Evolutionary conservation across 2,113 vertebrate genomes (phyloP), one percentile per base, ranked within the genome.

Genomic region (Pelmatolapia mariae): DNA sequence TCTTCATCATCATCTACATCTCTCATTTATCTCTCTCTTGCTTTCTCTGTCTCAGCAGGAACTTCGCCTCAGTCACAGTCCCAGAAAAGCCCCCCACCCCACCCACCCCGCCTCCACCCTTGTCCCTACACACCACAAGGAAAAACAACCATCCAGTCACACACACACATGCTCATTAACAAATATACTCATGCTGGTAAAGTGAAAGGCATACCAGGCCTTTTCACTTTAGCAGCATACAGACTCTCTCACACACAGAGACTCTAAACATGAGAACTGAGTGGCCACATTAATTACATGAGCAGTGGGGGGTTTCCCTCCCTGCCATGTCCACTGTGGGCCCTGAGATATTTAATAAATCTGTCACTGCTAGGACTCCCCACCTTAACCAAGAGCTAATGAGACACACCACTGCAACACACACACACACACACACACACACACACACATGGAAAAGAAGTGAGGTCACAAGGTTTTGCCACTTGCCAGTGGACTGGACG

Each of bases 271-370:
- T 88, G 89, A 91, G 84, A 84, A 90, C 71, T 90, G 91, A 93
- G 92, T 87, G 85, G 87, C 90, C 93, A 94, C 91, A 93, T 95
- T 96, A 95, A 95, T 95, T 96, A 95, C 91, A 90, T 11, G 85
- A 94, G 92, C 94, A 76, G 92, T 93, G 89, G 95, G 93, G 93
- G 93, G 94, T 79, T 90, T 93, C 90, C 90, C 89, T 92, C 89
- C 93, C 93, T 89, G 93, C 93, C 86, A 90, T 90, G 89, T 92
- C 89, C 89, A 90, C 93, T 89, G 89, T 91, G 89, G 84, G 82
- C 86, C 80, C 79, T 81, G 90, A 86, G 91, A 94, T 94, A 95
- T 96, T 95, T 96, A 96, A 95, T 95, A 95, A 96, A 95, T 89
- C 93, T 94, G 94, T 95, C 95, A 95, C 84, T 63, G 24, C 76